phyloP scores from a whole-genome alignment of 2,888 invertebrate species.

The Eucriotettix oculatus region DNA sequence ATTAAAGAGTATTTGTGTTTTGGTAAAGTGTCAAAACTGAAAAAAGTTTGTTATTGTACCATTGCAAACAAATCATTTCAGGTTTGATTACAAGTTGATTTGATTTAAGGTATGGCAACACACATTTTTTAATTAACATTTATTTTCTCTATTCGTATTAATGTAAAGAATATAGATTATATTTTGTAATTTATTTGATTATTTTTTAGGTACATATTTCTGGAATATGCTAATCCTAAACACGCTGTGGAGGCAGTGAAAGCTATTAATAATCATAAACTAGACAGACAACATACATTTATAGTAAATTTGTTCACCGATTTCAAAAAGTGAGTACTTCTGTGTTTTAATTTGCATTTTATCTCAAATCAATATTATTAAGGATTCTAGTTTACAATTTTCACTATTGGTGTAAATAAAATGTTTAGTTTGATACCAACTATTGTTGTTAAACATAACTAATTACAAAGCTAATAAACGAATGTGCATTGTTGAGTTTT shows the following conservation, averaged over 20 bases:
- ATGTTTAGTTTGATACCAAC: too few relatives aligned
- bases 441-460: too few relatives aligned
- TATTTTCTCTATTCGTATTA: neutral
- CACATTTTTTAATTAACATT: neutral
- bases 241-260: constrained; percentile 82
- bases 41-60: neutral
- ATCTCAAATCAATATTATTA: neutral
- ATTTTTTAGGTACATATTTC: constrained; percentile 55
- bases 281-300: constrained; percentile 92
- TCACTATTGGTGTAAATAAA: too few relatives aligned
- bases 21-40: neutral
- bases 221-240: constrained; percentile 72
- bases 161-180: neutral
- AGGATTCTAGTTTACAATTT: too few relatives aligned
- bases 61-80: too few relatives aligned
- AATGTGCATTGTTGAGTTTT: too few relatives aligned
- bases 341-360: neutral
- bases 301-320: constrained; percentile 88
- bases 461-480: too few relatives aligned
- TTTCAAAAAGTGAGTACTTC: constrained; percentile 69
- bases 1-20: too few relatives aligned
- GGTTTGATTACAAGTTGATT: neutral
- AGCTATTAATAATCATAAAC: constrained; percentile 75
- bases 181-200: neutral
- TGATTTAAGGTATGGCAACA: neutral